phyloP scores from a whole-genome alignment of 2,797 vertebrate species.

The Channa striata region DNA sequence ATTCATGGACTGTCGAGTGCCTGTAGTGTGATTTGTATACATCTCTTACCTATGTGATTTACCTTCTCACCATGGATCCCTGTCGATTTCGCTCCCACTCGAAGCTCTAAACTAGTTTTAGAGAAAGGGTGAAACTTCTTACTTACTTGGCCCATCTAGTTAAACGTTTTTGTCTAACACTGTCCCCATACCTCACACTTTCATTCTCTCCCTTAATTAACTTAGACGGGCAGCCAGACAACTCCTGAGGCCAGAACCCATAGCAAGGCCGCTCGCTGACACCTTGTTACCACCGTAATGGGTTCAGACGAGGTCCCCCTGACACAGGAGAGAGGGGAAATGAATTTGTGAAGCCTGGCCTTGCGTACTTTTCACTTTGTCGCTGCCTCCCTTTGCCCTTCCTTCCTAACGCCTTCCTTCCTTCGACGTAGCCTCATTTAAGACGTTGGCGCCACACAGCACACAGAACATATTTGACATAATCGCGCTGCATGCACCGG shows the following conservation, averaged over 20 bases:
- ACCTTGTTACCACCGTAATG: constrained; percentile 77
- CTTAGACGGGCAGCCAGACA: constrained; percentile 73
- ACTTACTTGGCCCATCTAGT: constrained; percentile 33
- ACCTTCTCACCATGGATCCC: constrained; percentile 17
- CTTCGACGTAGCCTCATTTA: constrained; percentile 41
- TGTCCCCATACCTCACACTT: constrained; percentile 54
- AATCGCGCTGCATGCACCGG: constrained; percentile 48
- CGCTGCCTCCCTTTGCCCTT: constrained; percentile 49
- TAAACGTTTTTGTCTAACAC: constrained; percentile 60
- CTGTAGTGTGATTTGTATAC: constrained; percentile 40
- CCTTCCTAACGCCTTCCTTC: constrained; percentile 16
- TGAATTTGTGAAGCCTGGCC: constrained; percentile 54
- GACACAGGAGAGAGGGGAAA: constrained; percentile 58
- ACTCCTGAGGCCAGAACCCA: constrained; percentile 65
- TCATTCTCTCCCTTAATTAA: constrained; percentile 76
- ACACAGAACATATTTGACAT: constrained; percentile 51
- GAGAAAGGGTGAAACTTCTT: constrained; percentile 24
- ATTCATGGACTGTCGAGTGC: constrained; percentile 31
- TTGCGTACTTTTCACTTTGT: constrained; percentile 49
- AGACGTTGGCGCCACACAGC: constrained; percentile 46
- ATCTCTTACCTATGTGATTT: constrained; percentile 34
- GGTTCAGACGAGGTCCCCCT: constrained; percentile 72
- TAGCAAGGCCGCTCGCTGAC: constrained; percentile 71
- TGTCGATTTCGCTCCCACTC: constrained; percentile 42
- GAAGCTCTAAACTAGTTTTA: constrained; percentile 34